These are phyloP conservation scores for Brachypteracias leptosomus DNA, from an alignment of 2,113 vertebrate genomes.

Conservation along the genomic window DNA sequence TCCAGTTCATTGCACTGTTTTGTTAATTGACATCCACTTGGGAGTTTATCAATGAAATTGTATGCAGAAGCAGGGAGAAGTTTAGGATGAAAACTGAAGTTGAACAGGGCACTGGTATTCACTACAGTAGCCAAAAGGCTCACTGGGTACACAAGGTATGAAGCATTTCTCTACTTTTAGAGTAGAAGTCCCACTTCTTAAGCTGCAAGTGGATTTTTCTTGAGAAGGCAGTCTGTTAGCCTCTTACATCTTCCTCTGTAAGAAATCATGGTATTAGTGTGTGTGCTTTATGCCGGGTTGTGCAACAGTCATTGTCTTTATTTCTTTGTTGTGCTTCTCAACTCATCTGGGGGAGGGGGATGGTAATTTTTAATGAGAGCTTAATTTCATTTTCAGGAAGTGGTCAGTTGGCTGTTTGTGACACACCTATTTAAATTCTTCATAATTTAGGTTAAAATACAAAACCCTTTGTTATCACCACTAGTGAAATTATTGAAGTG, in stretches of 20 bases:
- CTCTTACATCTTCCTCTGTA: not conserved
- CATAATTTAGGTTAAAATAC: not conserved
- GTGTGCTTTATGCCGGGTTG: not conserved
- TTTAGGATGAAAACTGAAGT: not conserved
- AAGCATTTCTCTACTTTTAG: not conserved
- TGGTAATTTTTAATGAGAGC: not conserved
- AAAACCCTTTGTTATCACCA: not conserved
- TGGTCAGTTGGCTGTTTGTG: not conserved
- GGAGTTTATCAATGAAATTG: not conserved
- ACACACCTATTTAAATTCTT: not conserved
- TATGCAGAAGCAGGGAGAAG: not conserved
- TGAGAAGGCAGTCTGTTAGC: not conserved
- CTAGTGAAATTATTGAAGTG: not conserved
- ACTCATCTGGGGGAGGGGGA: not conserved
- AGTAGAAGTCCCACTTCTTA: not conserved
- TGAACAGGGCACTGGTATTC: not conserved
- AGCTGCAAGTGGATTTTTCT: not conserved
- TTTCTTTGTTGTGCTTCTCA: not conserved
- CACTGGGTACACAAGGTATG: not conserved
- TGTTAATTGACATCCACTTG: not conserved
- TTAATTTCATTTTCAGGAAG: not conserved
- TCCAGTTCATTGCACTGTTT: not conserved
- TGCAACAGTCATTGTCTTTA: not conserved
- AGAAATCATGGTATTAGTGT: not conserved
- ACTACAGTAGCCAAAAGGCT: not conserved